Evolutionary conservation across 2,888 invertebrate genomes (phyloP).

Genomic region (Caenorhabditis drosophilae): DNA sequence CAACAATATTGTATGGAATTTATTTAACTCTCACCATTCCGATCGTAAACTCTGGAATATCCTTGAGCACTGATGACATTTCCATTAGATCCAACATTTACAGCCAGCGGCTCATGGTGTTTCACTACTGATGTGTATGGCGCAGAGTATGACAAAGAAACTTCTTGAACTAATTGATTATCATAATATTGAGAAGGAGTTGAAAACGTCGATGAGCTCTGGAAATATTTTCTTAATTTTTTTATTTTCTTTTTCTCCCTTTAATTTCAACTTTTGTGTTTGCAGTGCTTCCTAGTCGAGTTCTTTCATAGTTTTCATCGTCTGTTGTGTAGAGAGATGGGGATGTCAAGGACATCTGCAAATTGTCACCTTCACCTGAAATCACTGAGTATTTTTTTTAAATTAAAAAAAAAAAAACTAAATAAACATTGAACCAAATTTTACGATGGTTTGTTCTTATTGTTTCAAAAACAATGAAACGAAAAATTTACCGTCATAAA

Average conservation of each 20-base stretch:
- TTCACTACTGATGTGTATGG: constrained; percentile 21
- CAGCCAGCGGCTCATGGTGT: constrained; percentile 13
- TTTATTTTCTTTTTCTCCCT: background rate
- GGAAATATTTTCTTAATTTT: background rate
- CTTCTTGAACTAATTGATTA: constrained; percentile 39
- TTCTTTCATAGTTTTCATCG: constrained; percentile 21
- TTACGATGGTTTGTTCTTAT: too few relatives aligned
- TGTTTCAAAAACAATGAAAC: too few relatives aligned
- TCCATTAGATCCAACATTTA: constrained; percentile 9
- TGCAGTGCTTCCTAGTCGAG: constrained; percentile 22
- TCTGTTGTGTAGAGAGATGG: constrained; percentile 32
- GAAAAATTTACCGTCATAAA: too few relatives aligned
- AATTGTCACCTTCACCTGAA: constrained; percentile 12
- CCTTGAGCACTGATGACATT: constrained; percentile 17
- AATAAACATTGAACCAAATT: constrained; percentile 3
- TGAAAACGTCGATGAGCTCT: constrained; percentile 25
- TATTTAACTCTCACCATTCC: too few relatives aligned
- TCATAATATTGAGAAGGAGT: constrained; percentile 17
- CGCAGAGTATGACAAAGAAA: constrained; percentile 40
- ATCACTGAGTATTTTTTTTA: too few relatives aligned
- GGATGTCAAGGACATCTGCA: constrained; percentile 31
- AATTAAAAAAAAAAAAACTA: too few relatives aligned
- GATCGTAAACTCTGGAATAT: constrained; percentile 11
- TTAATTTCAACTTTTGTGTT: constrained; percentile 8
- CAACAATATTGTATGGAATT: too few relatives aligned